Conservation (phyloP, 2,113 vertebrate species). For the Xerus inauris region DNA sequence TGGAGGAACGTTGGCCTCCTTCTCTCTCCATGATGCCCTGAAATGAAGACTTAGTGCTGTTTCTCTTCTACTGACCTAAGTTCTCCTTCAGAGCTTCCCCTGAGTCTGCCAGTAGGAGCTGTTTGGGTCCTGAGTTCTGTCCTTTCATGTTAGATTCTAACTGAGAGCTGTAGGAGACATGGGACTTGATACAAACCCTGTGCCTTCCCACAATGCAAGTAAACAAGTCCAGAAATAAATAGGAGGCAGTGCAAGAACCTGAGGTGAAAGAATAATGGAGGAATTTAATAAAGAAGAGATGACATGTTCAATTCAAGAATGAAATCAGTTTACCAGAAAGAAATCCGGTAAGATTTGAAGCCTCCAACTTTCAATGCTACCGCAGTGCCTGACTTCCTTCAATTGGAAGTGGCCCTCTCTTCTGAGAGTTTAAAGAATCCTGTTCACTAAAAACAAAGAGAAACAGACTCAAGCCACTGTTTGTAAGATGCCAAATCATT, state of each 20-base stretch:
- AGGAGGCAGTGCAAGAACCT: slow-evolving; percentile 55
- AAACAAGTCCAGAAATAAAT: slow-evolving; percentile 63
- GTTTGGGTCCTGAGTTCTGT: not conserved
- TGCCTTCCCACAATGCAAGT: slow-evolving; percentile 13
- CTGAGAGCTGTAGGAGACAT: not conserved
- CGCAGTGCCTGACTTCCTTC: not conserved
- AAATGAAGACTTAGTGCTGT: not conserved
- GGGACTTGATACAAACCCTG: not conserved
- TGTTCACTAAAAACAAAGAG: slow-evolving; percentile 33
- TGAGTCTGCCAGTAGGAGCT: not conserved
- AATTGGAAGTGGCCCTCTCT: not conserved
- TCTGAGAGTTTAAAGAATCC: not conserved
- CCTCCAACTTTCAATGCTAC: not conserved
- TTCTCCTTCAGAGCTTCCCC: not conserved
- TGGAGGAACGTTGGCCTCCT: not conserved
- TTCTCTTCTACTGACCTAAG: not conserved
- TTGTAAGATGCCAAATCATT: slow-evolving; percentile 15
- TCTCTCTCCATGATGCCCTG: not conserved
- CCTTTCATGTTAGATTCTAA: not conserved
- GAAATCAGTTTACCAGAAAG: slow-evolving; percentile 75
- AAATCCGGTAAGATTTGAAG: slow-evolving; percentile 68
- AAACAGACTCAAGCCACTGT: not conserved
- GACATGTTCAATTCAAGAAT: slow-evolving; percentile 74
- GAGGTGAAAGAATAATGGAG: slow-evolving; percentile 73
- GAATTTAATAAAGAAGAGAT: slow-evolving; percentile 79